Conservation (phyloP, 2,888 invertebrate species). For the Andricus quercusramuli region DNA sequence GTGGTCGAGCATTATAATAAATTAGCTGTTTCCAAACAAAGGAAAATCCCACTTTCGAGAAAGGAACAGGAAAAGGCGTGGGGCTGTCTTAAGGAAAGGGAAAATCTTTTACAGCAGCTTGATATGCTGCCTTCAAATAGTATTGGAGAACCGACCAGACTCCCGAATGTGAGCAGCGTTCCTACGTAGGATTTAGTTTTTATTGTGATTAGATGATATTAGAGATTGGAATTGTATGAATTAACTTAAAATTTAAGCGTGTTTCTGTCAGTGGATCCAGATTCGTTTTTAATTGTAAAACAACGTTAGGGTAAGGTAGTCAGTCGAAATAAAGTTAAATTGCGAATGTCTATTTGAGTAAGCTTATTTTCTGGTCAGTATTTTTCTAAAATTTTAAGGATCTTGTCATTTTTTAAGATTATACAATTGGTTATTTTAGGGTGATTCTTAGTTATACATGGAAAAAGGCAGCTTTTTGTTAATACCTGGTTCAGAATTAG, state of each 20-base stretch:
- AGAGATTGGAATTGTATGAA: neutral
- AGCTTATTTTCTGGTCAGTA: neutral
- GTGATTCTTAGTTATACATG: too few relatives aligned
- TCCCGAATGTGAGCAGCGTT: conserved; percentile 40
- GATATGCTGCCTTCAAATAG: conserved; percentile 73
- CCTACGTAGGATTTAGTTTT: conserved; percentile 4
- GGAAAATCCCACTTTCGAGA: conserved; percentile 88
- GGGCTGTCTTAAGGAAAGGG: conserved; percentile 75
- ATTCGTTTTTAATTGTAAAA: neutral
- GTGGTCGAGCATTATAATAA: conserved; percentile 92
- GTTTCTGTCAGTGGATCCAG: neutral
- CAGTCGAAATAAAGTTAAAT: conserved; percentile 20
- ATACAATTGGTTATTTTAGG: too few relatives aligned
- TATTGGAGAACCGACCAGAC: conserved; percentile 68
- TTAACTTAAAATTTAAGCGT: neutral
- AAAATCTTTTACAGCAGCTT: conserved; percentile 73
- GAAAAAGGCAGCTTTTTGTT: too few relatives aligned
- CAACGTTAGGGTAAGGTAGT: neutral
- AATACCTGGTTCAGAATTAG: too few relatives aligned
- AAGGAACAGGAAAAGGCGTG: conserved; percentile 91
- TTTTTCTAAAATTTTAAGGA: too few relatives aligned
- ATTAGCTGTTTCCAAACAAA: conserved; percentile 88
- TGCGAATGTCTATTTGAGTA: neutral
- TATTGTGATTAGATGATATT: neutral
- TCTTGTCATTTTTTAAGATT: too few relatives aligned